These are phyloP conservation scores for Tetrapedia diversipes DNA, from an alignment of 2,888 invertebrate genomes.

Conservation along the genomic window DNA sequence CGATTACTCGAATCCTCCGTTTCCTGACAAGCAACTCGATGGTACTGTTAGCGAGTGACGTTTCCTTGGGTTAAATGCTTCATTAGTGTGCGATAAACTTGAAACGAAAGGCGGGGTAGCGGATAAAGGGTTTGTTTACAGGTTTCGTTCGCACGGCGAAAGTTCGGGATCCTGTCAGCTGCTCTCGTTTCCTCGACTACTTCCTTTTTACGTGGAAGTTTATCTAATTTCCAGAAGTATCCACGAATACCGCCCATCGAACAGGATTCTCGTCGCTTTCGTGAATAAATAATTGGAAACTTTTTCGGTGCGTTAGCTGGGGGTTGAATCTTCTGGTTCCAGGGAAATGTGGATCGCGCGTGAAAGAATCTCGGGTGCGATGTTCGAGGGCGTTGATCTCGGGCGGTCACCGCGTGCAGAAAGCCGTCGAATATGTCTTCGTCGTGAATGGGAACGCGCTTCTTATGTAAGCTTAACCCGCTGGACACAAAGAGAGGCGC, in stretches of 20 bases:
- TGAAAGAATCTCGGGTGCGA: constrained; percentile 29
- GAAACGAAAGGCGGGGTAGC: too few species aligned
- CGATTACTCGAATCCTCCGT: neutral
- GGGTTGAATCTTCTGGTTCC: neutral
- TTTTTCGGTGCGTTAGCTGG: too few species aligned
- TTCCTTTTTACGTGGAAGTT: neutral
- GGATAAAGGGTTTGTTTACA: neutral
- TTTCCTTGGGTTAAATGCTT: neutral
- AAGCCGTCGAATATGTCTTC: constrained; percentile 40
- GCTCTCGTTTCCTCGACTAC: neutral
- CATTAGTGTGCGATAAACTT: neutral
- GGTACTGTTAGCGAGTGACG: neutral
- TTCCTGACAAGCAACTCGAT: neutral
- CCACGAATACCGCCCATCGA: neutral
- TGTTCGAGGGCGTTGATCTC: constrained; percentile 53
- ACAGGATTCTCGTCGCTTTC: too few species aligned
- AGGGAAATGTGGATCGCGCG: neutral
- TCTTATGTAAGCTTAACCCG: constrained; percentile 30
- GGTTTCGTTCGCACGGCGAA: neutral
- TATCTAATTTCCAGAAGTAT: neutral
- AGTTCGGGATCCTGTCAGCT: too few species aligned
- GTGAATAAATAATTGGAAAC: too few species aligned
- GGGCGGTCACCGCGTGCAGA: constrained; percentile 38
- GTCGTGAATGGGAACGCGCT: constrained; percentile 13
- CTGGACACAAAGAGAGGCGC: constrained; percentile 9